Conservation (phyloP, 1,140 invertebrate genomes). For the Yoshiicerus persimilis region DNA sequence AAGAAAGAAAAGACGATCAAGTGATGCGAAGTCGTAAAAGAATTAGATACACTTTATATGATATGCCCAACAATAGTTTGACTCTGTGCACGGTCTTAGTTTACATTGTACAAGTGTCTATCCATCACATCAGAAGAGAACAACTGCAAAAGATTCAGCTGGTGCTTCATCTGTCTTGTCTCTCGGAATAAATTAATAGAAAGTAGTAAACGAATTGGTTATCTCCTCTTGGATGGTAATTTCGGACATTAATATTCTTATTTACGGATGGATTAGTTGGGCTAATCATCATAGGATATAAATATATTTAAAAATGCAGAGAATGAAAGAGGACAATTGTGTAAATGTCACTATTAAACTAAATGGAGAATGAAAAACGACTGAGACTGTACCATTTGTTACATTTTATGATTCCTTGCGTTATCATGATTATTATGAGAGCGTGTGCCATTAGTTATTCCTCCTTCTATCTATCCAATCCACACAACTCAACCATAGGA, state of each 20-base stretch:
- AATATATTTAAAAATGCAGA: not conserved
- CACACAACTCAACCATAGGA: too few species aligned
- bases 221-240: not conserved
- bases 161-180: not conserved
- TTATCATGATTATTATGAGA: not conserved
- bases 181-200: not conserved
- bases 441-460: conserved; percentile 7
- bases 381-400: not conserved
- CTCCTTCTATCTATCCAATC: not conserved
- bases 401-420: not conserved
- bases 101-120: not conserved
- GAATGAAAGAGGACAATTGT: not conserved
- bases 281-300: not conserved
- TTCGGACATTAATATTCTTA: not conserved
- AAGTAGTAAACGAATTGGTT: not conserved
- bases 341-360: not conserved
- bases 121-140: not conserved
- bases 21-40: not conserved
- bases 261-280: not conserved
- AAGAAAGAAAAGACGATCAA: not conserved
- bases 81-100: not conserved
- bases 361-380: not conserved
- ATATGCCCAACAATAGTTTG: not conserved
- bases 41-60: not conserved
- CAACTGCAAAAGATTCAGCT: not conserved